Percentiles rank a stretch among this genome's conserved stretches.
Evolutionary conservation across 2,888 invertebrate species (phyloP).

Genomic region (Pammene fasciana): DNA sequence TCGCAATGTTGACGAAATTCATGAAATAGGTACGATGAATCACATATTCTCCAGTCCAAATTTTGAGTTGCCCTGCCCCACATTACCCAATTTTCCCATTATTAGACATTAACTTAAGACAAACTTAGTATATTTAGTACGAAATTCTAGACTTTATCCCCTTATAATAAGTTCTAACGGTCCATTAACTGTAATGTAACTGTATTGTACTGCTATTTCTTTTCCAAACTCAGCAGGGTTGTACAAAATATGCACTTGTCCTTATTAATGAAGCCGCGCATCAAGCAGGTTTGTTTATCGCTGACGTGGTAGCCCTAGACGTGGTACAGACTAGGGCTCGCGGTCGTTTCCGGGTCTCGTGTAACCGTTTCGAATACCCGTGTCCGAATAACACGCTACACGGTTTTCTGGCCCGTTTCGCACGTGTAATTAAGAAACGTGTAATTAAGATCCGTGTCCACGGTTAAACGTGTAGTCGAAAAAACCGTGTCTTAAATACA

Average conservation of each 20-base stretch:
- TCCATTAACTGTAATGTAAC: not conserved
- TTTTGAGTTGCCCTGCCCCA: constrained; percentile 28
- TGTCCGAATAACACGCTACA: no score
- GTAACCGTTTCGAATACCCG: no score
- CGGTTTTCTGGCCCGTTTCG: no score
- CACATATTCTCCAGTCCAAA: constrained; percentile 12
- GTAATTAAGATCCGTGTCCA: no score
- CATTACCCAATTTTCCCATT: no score
- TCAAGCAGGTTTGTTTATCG: constrained; percentile 39
- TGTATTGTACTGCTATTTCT: no score
- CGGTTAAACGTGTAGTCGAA: no score
- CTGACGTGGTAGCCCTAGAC: constrained; percentile 53
- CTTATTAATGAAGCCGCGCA: constrained; percentile 9
- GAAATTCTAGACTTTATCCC: not conserved
- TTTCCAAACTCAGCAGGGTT: not conserved
- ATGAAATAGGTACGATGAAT: no score
- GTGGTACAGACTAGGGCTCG: no score
- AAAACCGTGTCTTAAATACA: no score
- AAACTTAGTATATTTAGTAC: not conserved
- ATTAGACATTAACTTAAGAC: constrained; percentile 37
- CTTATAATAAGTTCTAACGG: constrained; percentile 5
- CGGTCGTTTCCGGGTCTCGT: no score
- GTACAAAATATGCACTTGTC: constrained; percentile 43
- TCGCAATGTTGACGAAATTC: constrained; percentile 16
- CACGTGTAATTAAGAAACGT: no score